Base-by-base conservation (phyloP, 2,888 invertebrate species). In the Prosopocoilus inquinatus region DNA sequence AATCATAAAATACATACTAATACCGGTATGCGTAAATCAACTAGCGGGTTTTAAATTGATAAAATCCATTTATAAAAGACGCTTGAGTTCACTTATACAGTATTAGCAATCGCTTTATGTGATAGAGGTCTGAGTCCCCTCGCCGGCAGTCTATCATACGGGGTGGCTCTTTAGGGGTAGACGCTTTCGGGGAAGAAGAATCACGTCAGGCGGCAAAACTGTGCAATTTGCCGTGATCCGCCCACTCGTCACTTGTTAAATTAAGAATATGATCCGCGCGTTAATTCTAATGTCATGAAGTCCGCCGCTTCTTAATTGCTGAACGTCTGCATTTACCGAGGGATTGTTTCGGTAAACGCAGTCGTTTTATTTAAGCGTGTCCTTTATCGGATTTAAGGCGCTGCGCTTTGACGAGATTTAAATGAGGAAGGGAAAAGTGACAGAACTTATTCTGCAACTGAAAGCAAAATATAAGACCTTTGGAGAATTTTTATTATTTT, bases 21-120 rank as follows among this genome's bases (percentile, higher is more conserved):
- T 52, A 36, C 52, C 52, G 12, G 11, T 41, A 13, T 20, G 57
- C 70, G 69, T 74, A 72, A 72, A 73, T 74, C 73, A 71, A 67
- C 67, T 64, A 67, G 67, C 64, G 67, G 71, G 70, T 75, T 74
- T 74, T 70, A 76, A 76, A 76, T 76, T 76, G 76, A 76, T 76
- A 76, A 76, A 76, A 76, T 76, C 75, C 76, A 77, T 77, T 76
- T 77, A 77, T 75, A 76, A 74, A 70, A 67, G 73, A 73, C 74
- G 77, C 73, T 75, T 70, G 72, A 75, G 72, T 77, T 75, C 75
- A 75, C 75, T 76, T 75, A 75, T 75, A 73, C 74, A 70, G 76
- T 75, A 77, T 77, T 77, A 75, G 74, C 73, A 74, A 75, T 74
- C 74, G 74, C 66, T 74, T 74, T 73, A 72, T 69, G 72, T 74